Evolutionary conservation across 2,888 invertebrate genomes (phyloP), one percentile per base, ranked within the genome.

Genomic region (Idaea aversata): DNA sequence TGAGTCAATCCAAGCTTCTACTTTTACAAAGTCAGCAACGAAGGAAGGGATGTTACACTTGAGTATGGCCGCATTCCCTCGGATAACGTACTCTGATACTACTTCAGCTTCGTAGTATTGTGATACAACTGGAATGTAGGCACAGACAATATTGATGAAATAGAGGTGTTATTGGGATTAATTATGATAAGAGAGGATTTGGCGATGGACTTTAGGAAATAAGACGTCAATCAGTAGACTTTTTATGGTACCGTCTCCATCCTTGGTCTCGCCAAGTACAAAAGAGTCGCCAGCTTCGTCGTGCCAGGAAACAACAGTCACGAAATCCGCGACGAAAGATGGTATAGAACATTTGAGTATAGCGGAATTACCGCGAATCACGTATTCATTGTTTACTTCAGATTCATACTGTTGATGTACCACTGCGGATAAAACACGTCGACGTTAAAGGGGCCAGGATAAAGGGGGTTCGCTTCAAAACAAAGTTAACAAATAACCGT

Each of bases 311-410:
- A 96, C 94, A 75, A 98, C 97, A 81, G 94, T 95, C 71, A 98
- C 97, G 90, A 98, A 98, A 93, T 98, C 98, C 70, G 97, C 97
- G 70, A 98, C 98, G 91, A 98, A 98, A 71, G 97, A 97, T 63
- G 98, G 98, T 81, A 97, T 96, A 79, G 97, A 97, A 93, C 97
- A 98, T 92, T 97, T 97, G 80, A 97, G 93, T 73, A 97, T 96
- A 70, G 97, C 97, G 79, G 97, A 95, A 90, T 98, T 98, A 77
- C 98, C 97, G 76, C 97, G 95, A 82, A 98, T 98, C 66, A 97
- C 97, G 88, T 97, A 97, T 87, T 98, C 98, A 91, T 97, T 96
- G 93, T 97, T 97, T 76, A 97, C 97, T 94, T 98, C 97, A 71
- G 97, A 97, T 90, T 97, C 97, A 91, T 97, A 98, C 88, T 95